phyloP scores from a whole-genome alignment of 2,113 vertebrate species.

The Tor tambroides region DNA sequence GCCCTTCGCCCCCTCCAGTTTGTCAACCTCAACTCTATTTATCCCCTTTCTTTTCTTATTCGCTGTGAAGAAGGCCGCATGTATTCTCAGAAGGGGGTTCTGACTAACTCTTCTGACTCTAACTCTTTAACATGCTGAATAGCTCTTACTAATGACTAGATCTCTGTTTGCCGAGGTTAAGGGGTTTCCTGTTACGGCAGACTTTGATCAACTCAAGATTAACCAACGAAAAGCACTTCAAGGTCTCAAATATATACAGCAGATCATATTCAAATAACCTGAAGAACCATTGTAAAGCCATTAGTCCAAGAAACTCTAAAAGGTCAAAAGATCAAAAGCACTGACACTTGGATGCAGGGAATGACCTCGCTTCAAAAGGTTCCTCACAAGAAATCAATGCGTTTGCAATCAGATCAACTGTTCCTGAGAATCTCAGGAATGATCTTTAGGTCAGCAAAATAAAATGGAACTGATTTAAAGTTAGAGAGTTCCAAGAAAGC shows the following conservation, averaged over 20 bases:
- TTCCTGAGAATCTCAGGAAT: neutral
- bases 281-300: neutral
- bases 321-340: conserved; percentile 4
- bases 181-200: neutral
- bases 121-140: neutral
- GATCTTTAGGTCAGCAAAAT: neutral
- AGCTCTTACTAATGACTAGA: conserved; percentile 11
- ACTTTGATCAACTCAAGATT: conserved; percentile 28
- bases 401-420: neutral
- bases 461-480: neutral
- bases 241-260: neutral
- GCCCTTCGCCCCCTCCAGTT: conserved; percentile 31
- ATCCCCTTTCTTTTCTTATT: conserved; percentile 55
- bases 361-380: neutral
- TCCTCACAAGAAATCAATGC: neutral
- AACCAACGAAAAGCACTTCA: neutral
- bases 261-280: neutral
- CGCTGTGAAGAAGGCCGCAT: conserved; percentile 21
- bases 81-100: conserved; percentile 12
- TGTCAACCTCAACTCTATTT: conserved; percentile 9
- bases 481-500: neutral
- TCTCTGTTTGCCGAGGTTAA: conserved; percentile 1
- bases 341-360: neutral
- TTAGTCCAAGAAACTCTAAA: neutral
- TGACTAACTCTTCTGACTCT: too few species aligned